Conservation (phyloP, 2,797 vertebrate genomes). For the Carapus acus region DNA sequence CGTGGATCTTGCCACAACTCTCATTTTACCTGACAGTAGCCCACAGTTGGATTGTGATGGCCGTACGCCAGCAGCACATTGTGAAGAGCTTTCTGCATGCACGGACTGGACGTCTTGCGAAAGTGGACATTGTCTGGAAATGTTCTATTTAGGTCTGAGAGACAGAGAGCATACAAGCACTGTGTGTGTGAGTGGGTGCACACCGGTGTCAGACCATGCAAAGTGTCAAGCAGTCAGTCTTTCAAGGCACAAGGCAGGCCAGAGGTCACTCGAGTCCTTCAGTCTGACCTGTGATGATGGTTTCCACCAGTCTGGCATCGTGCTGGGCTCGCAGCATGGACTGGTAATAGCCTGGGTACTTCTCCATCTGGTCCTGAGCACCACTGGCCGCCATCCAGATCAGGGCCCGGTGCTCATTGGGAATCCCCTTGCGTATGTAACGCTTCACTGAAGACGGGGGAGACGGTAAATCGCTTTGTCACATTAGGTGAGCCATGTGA, state of each 20-base stretch:
- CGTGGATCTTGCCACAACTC: no score
- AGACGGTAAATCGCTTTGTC: neutral
- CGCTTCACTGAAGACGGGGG: conserved; percentile 81
- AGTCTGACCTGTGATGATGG: conserved; percentile 83
- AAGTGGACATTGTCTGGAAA: conserved; percentile 95
- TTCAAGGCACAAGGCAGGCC: neutral
- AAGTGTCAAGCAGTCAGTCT: no score
- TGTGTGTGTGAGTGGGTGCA: neutral
- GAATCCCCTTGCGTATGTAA: conserved; percentile 91
- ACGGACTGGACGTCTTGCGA: conserved; percentile 75
- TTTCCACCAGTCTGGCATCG: conserved; percentile 79
- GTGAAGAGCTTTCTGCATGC: conserved; percentile 81
- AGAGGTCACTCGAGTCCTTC: neutral
- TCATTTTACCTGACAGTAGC: conserved; percentile 88
- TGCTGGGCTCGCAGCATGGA: conserved; percentile 76
- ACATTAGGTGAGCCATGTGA: no score
- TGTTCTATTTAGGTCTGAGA: conserved; percentile 89
- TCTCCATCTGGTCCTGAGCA: conserved; percentile 84
- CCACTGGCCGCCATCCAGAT: conserved; percentile 94
- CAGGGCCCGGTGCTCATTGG: conserved; percentile 81
- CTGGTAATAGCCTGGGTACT: conserved; percentile 84
- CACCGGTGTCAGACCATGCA: no score
- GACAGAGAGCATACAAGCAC: neutral
- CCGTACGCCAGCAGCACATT: conserved; percentile 89
- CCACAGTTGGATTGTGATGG: conserved; percentile 83